Evolutionary conservation across 1,140 invertebrate genomes (phyloP).

Genomic region (Argopecten irradians): DNA sequence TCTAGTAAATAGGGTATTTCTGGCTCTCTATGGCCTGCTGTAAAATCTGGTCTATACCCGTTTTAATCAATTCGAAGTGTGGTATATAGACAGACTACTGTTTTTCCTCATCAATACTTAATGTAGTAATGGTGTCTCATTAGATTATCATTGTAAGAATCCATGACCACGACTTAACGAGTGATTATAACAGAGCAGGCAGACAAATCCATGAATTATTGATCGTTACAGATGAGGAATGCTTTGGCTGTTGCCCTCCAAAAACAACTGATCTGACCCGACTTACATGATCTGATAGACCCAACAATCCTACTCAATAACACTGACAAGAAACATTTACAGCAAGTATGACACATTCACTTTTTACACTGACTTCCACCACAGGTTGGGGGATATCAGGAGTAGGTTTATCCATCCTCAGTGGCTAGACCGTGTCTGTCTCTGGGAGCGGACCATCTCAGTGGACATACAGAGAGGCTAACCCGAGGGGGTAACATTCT

Average conservation of each 20-base stretch:
- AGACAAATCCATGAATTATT: background rate
- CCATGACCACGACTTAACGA: background rate
- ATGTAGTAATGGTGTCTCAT: background rate
- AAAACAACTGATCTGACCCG: background rate
- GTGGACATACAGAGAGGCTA: no score
- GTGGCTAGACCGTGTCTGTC: no score
- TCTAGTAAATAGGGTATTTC: no score
- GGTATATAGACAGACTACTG: background rate
- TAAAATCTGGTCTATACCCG: background rate
- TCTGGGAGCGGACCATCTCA: no score
- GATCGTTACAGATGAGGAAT: background rate
- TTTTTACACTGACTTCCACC: no score
- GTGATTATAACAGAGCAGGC: background rate
- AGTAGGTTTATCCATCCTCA: no score
- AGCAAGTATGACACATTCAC: no score
- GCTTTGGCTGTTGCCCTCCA: background rate
- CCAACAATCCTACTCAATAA: no score
- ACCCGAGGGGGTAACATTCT: no score
- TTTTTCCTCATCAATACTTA: background rate
- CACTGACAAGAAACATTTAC: no score
- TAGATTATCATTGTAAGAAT: background rate
- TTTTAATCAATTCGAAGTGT: background rate
- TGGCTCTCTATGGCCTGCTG: background rate
- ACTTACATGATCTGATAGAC: no score
- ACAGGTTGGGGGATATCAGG: no score